Percentiles rank a stretch among this genome's conserved stretches.
Conservation (phyloP, 2,888 invertebrate genomes). For the Acrobasis suavella region DNA sequence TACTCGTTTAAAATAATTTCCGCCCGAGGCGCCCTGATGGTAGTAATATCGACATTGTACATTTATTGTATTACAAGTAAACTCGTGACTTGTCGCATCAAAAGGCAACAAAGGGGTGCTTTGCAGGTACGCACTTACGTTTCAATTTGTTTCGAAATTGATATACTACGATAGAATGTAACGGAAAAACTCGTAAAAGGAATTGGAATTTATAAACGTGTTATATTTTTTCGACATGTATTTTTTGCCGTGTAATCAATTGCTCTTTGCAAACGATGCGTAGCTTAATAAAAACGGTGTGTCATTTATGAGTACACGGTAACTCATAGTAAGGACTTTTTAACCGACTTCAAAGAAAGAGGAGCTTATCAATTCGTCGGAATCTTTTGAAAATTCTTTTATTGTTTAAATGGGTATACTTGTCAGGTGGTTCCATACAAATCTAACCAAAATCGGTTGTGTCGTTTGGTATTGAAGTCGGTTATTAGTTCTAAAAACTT, state of each 20-base stretch:
- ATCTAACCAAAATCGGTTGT: no score
- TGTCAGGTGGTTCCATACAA: no score
- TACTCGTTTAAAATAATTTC: conserved; percentile 41
- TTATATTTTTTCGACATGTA: neutral
- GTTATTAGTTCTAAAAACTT: no score
- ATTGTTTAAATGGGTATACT: no score
- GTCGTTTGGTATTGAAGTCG: no score
- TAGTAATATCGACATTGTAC: conserved; percentile 50
- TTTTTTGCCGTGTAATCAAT: conserved; percentile 7
- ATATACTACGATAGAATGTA: conserved; percentile 39
- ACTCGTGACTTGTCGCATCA: conserved; percentile 56
- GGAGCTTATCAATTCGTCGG: no score
- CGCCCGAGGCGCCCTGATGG: conserved; percentile 42
- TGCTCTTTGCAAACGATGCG: neutral
- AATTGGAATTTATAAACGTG: conserved; percentile 12
- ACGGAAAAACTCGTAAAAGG: conserved; percentile 29
- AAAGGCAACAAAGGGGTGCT: conserved; percentile 55
- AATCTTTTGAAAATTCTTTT: no score
- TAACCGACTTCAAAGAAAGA: no score
- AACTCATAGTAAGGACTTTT: no score
- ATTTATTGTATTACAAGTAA: conserved; percentile 55
- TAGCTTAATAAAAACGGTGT: neutral
- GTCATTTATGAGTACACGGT: no score
- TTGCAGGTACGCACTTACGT: conserved; percentile 38
- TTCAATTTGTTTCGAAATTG: conserved; percentile 53